Conservation (phyloP, 1,140 invertebrate species). For the Solen grandis region DNA sequence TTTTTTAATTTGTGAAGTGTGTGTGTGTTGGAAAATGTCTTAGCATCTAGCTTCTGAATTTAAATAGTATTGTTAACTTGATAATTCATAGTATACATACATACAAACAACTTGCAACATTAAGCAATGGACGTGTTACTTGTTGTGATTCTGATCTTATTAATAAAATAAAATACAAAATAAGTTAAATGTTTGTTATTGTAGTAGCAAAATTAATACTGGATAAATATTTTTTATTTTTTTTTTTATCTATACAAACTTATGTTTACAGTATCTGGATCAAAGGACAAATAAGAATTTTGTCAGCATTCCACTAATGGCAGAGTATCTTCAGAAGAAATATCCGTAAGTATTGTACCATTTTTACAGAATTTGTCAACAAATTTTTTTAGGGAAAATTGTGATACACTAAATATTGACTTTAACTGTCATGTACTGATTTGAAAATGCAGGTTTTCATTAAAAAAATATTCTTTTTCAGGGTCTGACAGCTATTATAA, state of each 20-base stretch:
- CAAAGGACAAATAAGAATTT: slow-evolving; percentile 24
- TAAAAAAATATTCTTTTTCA: no score
- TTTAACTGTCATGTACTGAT: neutral
- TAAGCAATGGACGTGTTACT: neutral
- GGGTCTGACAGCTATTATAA: neutral
- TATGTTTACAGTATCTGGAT: slow-evolving; percentile 29
- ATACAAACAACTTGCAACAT: neutral
- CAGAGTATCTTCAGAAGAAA: slow-evolving; percentile 60
- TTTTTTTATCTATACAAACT: neutral
- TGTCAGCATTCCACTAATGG: slow-evolving; percentile 26
- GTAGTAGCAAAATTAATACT: neutral
- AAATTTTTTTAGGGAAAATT: neutral
- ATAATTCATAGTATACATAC: neutral
- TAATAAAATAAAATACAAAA: neutral
- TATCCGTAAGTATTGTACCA: slow-evolving; percentile 48
- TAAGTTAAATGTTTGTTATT: neutral
- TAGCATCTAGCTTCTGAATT: no score
- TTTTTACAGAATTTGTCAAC: neutral
- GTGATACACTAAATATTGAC: neutral
- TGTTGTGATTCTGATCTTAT: neutral
- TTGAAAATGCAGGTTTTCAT: no score
- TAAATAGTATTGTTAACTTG: no score
- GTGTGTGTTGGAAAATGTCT: no score
- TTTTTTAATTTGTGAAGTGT: no score
- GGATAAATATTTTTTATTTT: neutral